Percentiles rank a stretch among this genome's conserved stretches.
These are phyloP conservation scores for Drosophila subpulchrella DNA, from an alignment of 1,140 invertebrate species.

Conservation along the genomic window DNA sequence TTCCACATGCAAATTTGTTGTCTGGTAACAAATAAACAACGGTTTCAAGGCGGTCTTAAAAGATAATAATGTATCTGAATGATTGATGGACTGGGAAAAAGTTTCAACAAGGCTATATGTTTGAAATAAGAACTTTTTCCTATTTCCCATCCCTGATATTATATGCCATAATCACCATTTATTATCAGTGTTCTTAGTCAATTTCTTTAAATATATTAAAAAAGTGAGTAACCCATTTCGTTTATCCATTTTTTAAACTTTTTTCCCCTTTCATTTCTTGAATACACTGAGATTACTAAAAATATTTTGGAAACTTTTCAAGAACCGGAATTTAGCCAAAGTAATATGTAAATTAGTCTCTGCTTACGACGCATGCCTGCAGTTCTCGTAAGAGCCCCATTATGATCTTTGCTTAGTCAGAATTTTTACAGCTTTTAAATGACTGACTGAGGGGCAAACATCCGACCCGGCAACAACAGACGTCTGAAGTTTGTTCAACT, in stretches of 20 bases:
- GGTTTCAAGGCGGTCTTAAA: neutral
- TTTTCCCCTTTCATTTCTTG: too few relatives aligned
- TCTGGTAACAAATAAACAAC: neutral
- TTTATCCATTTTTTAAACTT: too few relatives aligned
- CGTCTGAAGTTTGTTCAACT: constrained; percentile 15
- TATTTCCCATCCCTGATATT: too few relatives aligned
- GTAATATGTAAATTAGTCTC: neutral
- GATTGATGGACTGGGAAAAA: neutral
- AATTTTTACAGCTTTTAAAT: constrained; percentile 3
- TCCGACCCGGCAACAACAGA: constrained; percentile 23
- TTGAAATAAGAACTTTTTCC: neutral
- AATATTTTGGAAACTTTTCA: too few relatives aligned
- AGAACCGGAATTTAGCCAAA: neutral
- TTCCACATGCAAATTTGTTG: neutral
- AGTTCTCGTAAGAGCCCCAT: neutral
- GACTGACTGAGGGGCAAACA: constrained; percentile 11
- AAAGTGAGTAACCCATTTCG: too few relatives aligned
- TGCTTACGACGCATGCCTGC: too few relatives aligned
- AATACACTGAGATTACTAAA: too few relatives aligned
- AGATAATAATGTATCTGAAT: constrained; percentile 1
- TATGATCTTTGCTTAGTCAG: constrained; percentile 10
- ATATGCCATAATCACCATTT: too few relatives aligned
- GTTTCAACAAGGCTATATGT: neutral
- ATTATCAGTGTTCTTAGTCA: too few relatives aligned
- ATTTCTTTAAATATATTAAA: too few relatives aligned